A percentile compares a stretch with the other conserved stretches of the same genome.
Evolutionary conservation across 2,888 invertebrate species (phyloP).

Genomic region (Candidula unifasciata): DNA sequence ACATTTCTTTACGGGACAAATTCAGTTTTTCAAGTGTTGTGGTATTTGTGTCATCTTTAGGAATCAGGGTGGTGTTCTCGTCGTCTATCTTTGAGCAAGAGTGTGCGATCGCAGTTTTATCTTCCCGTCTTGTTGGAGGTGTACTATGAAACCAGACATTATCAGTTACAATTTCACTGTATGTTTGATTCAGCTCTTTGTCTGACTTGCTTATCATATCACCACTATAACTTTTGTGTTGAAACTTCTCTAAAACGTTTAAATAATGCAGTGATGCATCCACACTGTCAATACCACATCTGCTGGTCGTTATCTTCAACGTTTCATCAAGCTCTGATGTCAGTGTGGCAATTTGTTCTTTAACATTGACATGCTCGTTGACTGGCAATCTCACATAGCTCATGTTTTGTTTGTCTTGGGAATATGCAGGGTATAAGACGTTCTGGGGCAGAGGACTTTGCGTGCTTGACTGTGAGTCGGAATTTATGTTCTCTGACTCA

Average conservation of each 20-base stretch:
- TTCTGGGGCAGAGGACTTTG: neutral
- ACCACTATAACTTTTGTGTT: neutral
- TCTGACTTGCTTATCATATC: neutral
- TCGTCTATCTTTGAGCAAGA: neutral
- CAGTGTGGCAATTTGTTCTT: neutral
- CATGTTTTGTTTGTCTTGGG: neutral
- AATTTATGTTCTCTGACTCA: neutral
- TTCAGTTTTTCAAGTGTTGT: slow-evolving; percentile 4
- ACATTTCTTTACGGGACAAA: slow-evolving; percentile 22
- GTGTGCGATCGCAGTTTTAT: neutral
- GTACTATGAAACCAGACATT: neutral
- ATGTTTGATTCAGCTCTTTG: neutral
- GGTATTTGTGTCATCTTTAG: neutral
- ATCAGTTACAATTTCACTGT: neutral
- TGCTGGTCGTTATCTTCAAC: neutral
- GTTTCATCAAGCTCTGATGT: neutral
- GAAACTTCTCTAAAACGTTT: neutral
- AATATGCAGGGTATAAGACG: neutral
- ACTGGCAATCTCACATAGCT: neutral
- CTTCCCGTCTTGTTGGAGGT: neutral
- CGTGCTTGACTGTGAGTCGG: neutral
- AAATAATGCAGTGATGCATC: neutral
- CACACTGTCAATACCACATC: neutral
- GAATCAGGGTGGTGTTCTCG: too few species aligned
- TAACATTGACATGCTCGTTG: neutral